These are phyloP conservation scores for Pecten maximus DNA, from an alignment of 2,888 invertebrate species.

Conservation along the genomic window DNA sequence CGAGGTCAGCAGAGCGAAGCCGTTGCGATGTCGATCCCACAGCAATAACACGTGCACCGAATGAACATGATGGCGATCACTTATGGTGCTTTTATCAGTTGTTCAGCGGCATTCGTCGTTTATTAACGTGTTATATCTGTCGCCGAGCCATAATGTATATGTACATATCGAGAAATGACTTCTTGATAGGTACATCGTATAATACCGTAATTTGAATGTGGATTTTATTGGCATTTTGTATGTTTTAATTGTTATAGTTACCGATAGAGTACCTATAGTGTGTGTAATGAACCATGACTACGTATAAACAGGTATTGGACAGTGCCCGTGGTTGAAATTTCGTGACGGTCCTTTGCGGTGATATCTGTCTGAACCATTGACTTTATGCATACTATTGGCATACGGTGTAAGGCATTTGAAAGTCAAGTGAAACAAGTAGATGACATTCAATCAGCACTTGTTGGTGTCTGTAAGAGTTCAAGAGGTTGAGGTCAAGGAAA, in stretches of 20 bases:
- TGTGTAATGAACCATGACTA: neutral
- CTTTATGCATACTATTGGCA: neutral
- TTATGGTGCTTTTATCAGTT: no score
- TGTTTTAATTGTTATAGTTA: neutral
- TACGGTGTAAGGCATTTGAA: neutral
- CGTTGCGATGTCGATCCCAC: no score
- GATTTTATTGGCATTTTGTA: neutral
- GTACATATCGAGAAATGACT: no score
- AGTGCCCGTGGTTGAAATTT: neutral
- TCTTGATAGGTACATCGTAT: neutral
- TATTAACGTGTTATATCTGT: no score
- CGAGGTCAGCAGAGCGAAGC: no score
- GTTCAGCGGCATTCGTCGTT: no score
- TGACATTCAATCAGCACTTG: neutral
- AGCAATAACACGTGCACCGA: no score
- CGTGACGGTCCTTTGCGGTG: neutral
- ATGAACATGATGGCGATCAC: no score
- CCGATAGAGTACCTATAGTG: neutral
- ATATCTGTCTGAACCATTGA: neutral
- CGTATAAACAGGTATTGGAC: neutral
- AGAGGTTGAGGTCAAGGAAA: neutral
- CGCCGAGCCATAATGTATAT: no score
- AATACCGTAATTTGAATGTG: neutral
- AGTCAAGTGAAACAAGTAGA: neutral
- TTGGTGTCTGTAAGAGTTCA: neutral